Evolutionary conservation across 2,888 invertebrate species (phyloP).

Genomic region (Acleris sparsana): DNA sequence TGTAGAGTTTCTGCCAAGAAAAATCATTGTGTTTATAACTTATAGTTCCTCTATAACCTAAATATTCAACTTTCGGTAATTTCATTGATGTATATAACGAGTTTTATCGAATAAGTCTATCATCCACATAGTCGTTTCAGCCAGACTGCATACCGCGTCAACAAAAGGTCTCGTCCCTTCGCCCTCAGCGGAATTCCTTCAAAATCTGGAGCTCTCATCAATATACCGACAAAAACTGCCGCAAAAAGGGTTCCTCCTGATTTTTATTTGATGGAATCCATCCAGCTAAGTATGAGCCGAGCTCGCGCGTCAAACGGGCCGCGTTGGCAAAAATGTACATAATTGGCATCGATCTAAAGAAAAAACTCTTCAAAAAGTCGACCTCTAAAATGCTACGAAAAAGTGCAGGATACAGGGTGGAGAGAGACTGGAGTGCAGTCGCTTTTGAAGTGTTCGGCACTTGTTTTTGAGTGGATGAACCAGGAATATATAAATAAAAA

Average conservation of each 20-base stretch:
- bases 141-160: slow-evolving; percentile 21
- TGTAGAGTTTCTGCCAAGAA: too few relatives aligned
- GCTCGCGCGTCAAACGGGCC: slow-evolving; percentile 70
- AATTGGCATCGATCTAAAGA: slow-evolving; percentile 74
- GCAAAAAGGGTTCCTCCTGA: slow-evolving; percentile 71
- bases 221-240: slow-evolving; percentile 74
- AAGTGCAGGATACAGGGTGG: slow-evolving; percentile 77
- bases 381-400: slow-evolving; percentile 79
- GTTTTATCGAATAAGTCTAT: neutral
- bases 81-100: neutral
- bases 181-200: slow-evolving; percentile 69
- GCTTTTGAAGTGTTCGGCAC: neutral
- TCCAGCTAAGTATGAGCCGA: slow-evolving; percentile 68
- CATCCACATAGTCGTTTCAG: slow-evolving; percentile 10
- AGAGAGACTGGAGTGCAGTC: slow-evolving; percentile 16
- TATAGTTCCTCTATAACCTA: too few relatives aligned
- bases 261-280: slow-evolving; percentile 82
- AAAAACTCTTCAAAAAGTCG: slow-evolving; percentile 79
- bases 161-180: slow-evolving; percentile 33
- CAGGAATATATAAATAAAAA: too few relatives aligned
- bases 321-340: slow-evolving; percentile 82
- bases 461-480: too few relatives aligned
- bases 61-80: too few relatives aligned
- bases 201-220: slow-evolving; percentile 72
- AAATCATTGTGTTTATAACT: too few relatives aligned